These are phyloP conservation scores for Columbina picui DNA, from an alignment of 2,113 vertebrate species.

Conservation along the genomic window DNA sequence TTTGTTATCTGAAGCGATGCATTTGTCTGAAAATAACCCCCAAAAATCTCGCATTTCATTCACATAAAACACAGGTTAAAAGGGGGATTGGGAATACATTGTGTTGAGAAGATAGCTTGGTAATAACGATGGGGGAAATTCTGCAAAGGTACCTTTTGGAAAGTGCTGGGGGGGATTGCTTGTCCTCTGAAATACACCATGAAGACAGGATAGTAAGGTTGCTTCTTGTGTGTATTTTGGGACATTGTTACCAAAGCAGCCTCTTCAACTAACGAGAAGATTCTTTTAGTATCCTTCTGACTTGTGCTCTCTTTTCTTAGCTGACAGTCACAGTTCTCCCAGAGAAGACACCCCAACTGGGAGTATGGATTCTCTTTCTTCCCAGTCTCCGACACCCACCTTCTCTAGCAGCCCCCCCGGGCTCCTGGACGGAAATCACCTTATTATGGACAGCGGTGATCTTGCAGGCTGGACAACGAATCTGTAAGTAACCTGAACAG, in stretches of 20 bases:
- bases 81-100: background rate
- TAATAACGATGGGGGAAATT: background rate
- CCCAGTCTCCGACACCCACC: slow-evolving; percentile 84
- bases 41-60: background rate
- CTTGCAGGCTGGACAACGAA: slow-evolving; percentile 68
- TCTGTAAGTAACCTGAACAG: slow-evolving; percentile 65
- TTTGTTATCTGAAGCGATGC: background rate
- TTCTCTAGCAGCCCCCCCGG: slow-evolving; percentile 73
- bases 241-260: background rate
- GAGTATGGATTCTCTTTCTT: slow-evolving; percentile 91
- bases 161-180: background rate
- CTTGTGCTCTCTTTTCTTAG: slow-evolving; percentile 46
- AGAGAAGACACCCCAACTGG: slow-evolving; percentile 86
- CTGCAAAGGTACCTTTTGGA: background rate
- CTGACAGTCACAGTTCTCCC: slow-evolving; percentile 72
- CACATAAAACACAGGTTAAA: background rate
- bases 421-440: slow-evolving; percentile 75
- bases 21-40: background rate
- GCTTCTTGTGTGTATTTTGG: background rate
- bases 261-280: background rate
- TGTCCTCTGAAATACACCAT: background rate
- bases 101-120: background rate
- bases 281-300: background rate
- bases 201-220: background rate
- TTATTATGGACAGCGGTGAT: slow-evolving; percentile 64